These are phyloP conservation scores for Eulithis prunata DNA, from an alignment of 2,888 invertebrate species.

Conservation along the genomic window DNA sequence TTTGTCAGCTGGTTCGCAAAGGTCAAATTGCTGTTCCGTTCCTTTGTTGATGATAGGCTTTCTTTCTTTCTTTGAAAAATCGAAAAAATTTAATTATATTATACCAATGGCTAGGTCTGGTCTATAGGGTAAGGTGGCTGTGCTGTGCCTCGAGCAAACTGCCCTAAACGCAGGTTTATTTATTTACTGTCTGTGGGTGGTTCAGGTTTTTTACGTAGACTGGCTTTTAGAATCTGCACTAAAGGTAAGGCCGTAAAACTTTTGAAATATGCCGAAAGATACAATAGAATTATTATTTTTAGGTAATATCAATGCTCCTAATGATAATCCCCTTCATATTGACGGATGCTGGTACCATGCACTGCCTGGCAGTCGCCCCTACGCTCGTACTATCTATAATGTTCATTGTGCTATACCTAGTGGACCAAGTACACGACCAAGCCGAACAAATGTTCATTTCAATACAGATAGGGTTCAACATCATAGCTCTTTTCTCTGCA, in stretches of 20 bases:
- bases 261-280: constrained; percentile 40
- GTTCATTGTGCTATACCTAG: constrained; percentile 73
- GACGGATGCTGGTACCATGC: constrained; percentile 56
- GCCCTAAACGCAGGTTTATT: too few species aligned
- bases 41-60: neutral
- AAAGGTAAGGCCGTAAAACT: constrained; percentile 32
- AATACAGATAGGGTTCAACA: constrained; percentile 57
- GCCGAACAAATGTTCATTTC: constrained; percentile 72
- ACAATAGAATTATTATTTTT: constrained; percentile 69
- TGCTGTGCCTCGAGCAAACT: too few species aligned
- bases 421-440: constrained; percentile 75
- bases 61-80: neutral
- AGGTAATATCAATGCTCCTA: constrained; percentile 75
- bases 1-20: constrained; percentile 21
- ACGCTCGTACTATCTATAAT: constrained; percentile 70
- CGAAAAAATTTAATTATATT: too few species aligned
- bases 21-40: constrained; percentile 1
- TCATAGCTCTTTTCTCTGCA: constrained; percentile 52
- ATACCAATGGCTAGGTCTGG: too few species aligned
- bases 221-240: neutral
- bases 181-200: too few species aligned
- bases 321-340: constrained; percentile 73
- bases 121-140: too few species aligned
- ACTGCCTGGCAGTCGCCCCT: constrained; percentile 73
- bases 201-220: too few species aligned